Evolutionary conservation across 2,888 invertebrate species (phyloP), one percentile per base, ranked within the genome.

Genomic region (Erannis defoliaria): DNA sequence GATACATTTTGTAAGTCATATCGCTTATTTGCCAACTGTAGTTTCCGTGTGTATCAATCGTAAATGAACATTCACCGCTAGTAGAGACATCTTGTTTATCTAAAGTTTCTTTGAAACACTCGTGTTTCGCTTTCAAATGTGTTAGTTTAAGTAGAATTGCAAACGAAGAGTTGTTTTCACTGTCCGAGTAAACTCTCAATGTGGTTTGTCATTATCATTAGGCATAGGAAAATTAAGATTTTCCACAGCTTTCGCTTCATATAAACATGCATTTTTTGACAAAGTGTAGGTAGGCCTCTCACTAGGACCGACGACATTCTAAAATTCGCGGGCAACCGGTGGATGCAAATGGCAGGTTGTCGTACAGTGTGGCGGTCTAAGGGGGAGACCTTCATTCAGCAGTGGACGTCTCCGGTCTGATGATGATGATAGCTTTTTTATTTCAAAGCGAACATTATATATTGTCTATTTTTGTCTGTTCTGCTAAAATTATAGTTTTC

Each of bases 81-180:
- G 53, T 23, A 42, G 35, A 60, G 51, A 51, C 35, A 21, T 16
- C 29, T 9, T 61, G 50, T 61, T 45, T 43, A 55, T 38, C 50
- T 18, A 33, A 38, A 50, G 45, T 61, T 55, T 63, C 45, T 46
- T 50, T 38, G 42, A 29, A 54, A 43, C 26, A 55, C 58, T 55
- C 35, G 33, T 54, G 54, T 59, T 58, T 63, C 35, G 43, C 50
- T 58, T 63, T 58, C 51, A 43, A 49, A 50, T 26, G 48, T 60
- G 48, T 60, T 60, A 10, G 29, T 46, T 59, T 53, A 18, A 23
- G 31, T 60, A 37, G 6, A 16, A 14, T 38, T 10, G 19, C 19
- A 33, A 14, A 43, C 29, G 8, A 26, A 43, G 0, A 9, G 23
- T 29, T 18, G 6, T 19, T 58, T 58, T 58, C 37, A 51, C 51